Percentiles rank a stretch among this genome's conserved stretches.
These are phyloP conservation scores for Arremon brunneinucha DNA, from an alignment of 2,797 vertebrate species.

Conservation along the genomic window DNA sequence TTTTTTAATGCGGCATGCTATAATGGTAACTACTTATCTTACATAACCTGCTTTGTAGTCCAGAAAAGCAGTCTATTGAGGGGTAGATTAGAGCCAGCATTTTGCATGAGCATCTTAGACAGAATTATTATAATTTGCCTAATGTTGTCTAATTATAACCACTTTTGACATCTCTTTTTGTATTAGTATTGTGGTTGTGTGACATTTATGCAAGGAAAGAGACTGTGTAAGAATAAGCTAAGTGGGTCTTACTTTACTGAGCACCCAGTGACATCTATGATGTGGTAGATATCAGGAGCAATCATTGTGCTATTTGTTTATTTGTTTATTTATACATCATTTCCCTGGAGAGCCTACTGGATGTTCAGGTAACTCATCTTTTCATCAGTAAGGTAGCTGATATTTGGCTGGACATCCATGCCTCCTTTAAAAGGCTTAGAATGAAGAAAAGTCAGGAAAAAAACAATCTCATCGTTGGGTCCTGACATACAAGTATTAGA, in stretches of 20 bases:
- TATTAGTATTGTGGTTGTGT: not conserved
- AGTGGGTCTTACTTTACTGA: not conserved
- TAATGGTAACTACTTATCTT: not conserved
- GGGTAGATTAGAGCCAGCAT: not conserved
- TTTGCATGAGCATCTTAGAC: not conserved
- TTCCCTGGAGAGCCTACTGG: not conserved
- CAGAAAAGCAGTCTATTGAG: not conserved
- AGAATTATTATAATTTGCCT: not conserved
- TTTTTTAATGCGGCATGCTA: not conserved
- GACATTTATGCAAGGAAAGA: not conserved
- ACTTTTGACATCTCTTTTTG: not conserved
- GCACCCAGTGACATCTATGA: not conserved
- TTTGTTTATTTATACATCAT: not conserved
- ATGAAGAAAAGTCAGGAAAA: not conserved
- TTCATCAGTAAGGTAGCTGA: not conserved
- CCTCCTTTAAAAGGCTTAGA: not conserved
- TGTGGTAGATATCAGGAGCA: not conserved
- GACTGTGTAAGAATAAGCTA: not conserved
- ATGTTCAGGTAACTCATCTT: not conserved
- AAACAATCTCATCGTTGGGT: not conserved
- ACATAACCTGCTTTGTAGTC: not conserved
- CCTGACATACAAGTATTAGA: not conserved
- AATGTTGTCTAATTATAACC: not conserved
- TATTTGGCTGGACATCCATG: rapidly evolving
- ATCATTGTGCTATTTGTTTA: not conserved